phyloP scores from a whole-genome alignment of 2,113 vertebrate genomes.

The Dolichotis patagonum region DNA sequence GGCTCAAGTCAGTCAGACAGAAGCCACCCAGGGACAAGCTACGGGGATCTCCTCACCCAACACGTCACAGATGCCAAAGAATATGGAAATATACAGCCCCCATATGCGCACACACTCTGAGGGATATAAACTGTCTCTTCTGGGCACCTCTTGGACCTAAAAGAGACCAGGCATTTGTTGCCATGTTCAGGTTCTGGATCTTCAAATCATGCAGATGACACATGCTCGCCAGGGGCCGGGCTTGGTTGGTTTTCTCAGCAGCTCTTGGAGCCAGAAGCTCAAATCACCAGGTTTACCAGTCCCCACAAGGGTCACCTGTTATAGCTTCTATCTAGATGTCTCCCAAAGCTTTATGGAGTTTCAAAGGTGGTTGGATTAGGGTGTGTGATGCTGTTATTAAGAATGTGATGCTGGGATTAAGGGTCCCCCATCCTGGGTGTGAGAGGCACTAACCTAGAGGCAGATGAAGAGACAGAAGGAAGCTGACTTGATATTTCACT shows the following conservation, averaged over 20 bases:
- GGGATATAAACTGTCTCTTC: background rate
- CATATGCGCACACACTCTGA: background rate
- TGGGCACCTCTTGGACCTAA: background rate
- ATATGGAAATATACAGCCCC: background rate
- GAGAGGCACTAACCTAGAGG: background rate
- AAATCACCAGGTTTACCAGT: background rate
- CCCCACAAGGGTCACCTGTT: background rate
- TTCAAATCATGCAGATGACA: background rate
- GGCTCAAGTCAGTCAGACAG: background rate
- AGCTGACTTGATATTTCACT: background rate
- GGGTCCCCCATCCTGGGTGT: background rate
- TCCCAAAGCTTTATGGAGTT: background rate
- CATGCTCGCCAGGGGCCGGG: background rate
- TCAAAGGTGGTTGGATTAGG: background rate
- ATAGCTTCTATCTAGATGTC: background rate
- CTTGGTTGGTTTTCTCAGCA: background rate
- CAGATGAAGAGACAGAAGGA: background rate
- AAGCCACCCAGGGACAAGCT: background rate
- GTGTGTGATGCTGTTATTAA: background rate
- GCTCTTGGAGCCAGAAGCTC: background rate
- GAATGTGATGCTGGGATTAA: background rate
- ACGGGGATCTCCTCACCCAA: background rate
- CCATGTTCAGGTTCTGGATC: background rate
- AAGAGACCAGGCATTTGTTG: background rate
- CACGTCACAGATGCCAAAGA: background rate